Evolutionary conservation across 2,888 invertebrate species (phyloP).

Genomic region (Scotopteryx bipunctaria): DNA sequence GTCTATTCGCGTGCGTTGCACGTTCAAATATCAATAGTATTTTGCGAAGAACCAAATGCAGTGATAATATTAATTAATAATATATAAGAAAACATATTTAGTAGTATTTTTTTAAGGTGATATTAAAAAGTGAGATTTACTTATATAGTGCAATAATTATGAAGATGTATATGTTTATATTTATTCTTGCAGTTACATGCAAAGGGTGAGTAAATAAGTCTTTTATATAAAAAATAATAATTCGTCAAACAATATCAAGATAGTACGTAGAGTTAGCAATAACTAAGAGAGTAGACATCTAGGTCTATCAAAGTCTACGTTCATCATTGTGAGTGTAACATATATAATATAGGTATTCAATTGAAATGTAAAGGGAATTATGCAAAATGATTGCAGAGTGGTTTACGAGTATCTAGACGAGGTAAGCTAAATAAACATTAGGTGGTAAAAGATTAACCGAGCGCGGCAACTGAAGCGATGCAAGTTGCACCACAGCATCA

Average conservation of each 20-base stretch:
- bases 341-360: too few relatives aligned
- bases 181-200: conserved; percentile 33
- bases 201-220: conserved; percentile 31
- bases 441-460: too few relatives aligned
- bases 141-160: conserved; percentile 29
- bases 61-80: conserved; percentile 24
- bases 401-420: too few relatives aligned
- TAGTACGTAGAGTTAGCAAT: too few relatives aligned
- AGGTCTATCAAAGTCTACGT: too few relatives aligned
- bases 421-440: too few relatives aligned
- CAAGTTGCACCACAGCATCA: conserved; percentile 12
- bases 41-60: conserved; percentile 26
- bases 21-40: conserved; percentile 22
- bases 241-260: too few relatives aligned
- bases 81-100: too few relatives aligned
- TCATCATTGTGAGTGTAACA: too few relatives aligned
- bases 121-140: conserved; percentile 32
- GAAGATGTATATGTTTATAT: conserved; percentile 30
- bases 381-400: too few relatives aligned
- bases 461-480: conserved; percentile 13
- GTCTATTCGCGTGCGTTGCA: conserved; percentile 31
- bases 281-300: too few relatives aligned
- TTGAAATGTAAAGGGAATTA: too few relatives aligned
- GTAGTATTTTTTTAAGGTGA: conserved; percentile 19
- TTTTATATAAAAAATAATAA: not conserved